A percentile compares a stretch with the other conserved stretches of the same genome.
phyloP scores from a whole-genome alignment of 2,797 vertebrate genomes.

The Loriculus beryllinus region DNA sequence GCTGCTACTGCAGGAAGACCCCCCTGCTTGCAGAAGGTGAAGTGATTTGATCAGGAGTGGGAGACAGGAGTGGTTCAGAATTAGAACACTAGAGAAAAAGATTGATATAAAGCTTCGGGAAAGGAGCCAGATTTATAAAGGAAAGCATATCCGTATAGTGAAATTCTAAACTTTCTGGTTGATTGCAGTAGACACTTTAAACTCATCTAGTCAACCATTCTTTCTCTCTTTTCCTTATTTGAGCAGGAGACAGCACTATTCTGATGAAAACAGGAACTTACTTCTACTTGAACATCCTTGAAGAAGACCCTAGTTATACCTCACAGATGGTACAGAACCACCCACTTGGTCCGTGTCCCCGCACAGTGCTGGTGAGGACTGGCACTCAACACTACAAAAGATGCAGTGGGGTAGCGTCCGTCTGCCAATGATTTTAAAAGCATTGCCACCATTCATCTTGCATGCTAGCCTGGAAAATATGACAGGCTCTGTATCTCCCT shows the following conservation, averaged over 20 bases:
- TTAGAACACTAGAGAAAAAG: neutral
- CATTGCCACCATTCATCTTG: conserved; percentile 12
- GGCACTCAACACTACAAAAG: neutral
- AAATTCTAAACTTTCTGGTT: conserved; percentile 21
- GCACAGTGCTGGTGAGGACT: neutral
- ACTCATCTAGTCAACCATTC: conserved; percentile 34
- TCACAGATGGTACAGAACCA: neutral
- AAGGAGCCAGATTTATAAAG: neutral
- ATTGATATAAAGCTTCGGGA: conserved; percentile 14
- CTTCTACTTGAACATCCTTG: neutral
- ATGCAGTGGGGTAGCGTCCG: neutral
- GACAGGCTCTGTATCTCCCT: neutral
- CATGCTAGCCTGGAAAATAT: neutral
- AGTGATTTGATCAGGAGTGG: neutral
- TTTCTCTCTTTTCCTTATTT: neutral
- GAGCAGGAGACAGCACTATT: neutral
- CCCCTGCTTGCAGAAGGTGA: neutral
- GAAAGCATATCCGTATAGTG: conserved; percentile 5
- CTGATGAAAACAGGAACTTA: neutral
- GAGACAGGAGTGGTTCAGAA: neutral
- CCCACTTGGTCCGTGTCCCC: neutral
- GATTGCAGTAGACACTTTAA: conserved; percentile 15
- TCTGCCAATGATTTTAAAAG: neutral
- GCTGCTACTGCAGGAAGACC: neutral
- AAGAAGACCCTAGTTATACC: neutral